A percentile compares a stretch with the other conserved stretches of the same genome.
Evolutionary conservation across 1,140 invertebrate genomes (phyloP).

Genomic region (Halyomorpha halys): DNA sequence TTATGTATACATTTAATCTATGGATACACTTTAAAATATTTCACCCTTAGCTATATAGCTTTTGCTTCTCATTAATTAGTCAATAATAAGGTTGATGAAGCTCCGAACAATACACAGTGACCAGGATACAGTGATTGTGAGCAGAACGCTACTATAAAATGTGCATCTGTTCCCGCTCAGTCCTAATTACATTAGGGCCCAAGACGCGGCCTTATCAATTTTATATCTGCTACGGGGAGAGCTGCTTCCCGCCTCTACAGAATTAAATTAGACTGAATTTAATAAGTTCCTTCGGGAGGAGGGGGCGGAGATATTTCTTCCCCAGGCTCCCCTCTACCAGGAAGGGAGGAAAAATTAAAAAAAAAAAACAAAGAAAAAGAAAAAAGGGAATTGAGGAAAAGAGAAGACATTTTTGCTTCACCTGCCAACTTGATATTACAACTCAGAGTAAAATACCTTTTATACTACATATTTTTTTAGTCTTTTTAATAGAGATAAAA

Average conservation of each 20-base stretch:
- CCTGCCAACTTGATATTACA: too few species aligned
- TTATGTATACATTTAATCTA: too few species aligned
- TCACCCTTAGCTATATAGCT: too few species aligned
- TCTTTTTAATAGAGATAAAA: too few species aligned
- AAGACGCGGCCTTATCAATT: slow-evolving; percentile 10
- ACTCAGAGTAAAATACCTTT: too few species aligned
- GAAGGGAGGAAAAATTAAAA: not conserved
- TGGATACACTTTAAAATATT: too few species aligned
- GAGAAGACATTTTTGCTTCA: too few species aligned
- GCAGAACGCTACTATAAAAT: not conserved
- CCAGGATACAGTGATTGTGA: not conserved
- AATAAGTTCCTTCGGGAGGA: not conserved
- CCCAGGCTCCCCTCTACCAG: not conserved
- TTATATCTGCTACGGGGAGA: slow-evolving; percentile 1
- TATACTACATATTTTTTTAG: too few species aligned
- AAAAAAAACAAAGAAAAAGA: not conserved
- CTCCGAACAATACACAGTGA: not conserved
- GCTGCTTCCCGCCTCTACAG: not conserved
- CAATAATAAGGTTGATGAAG: not conserved
- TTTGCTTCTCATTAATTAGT: too few species aligned
- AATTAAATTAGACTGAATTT: slow-evolving; percentile 8
- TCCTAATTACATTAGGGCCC: slow-evolving; percentile 3
- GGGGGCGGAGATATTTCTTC: not conserved
- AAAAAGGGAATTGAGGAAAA: too few species aligned
- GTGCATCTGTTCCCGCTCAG: not conserved